Percentiles rank a stretch among this genome's conserved stretches.
phyloP scores from a whole-genome alignment of 2,113 vertebrate species.

The Abramis brama region DNA sequence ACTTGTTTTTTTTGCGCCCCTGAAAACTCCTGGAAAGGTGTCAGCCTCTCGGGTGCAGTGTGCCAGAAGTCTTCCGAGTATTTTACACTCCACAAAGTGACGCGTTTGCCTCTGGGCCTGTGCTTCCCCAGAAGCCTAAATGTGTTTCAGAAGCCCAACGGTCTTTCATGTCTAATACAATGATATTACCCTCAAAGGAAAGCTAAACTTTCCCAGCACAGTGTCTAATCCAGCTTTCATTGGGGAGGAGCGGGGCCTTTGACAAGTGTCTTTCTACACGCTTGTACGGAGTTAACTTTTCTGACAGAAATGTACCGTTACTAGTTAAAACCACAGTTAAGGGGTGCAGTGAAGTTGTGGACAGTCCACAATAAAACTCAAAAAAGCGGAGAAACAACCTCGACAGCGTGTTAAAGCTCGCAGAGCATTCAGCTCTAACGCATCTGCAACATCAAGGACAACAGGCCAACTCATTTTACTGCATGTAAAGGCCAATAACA shows the following conservation, averaged over 20 bases:
- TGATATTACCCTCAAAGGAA: slow-evolving; percentile 66
- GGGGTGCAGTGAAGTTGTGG: not conserved
- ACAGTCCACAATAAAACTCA: not conserved
- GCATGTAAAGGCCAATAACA: slow-evolving; percentile 40
- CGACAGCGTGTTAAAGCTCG: slow-evolving; percentile 10
- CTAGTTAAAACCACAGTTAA: not conserved
- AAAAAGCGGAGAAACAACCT: not conserved
- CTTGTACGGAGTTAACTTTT: slow-evolving; percentile 31
- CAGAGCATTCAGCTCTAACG: slow-evolving; percentile 23
- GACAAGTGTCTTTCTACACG: slow-evolving; percentile 38
- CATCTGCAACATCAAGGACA: slow-evolving; percentile 33
- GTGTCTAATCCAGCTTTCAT: slow-evolving; percentile 62
- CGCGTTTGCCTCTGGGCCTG: slow-evolving; percentile 60
- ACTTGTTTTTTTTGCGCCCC: slow-evolving; percentile 11
- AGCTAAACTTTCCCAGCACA: slow-evolving; percentile 65
- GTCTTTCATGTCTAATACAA: slow-evolving; percentile 67
- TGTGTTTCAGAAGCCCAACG: slow-evolving; percentile 63
- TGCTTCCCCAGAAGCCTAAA: slow-evolving; percentile 64
- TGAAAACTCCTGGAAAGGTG: slow-evolving; percentile 52
- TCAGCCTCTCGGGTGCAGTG: slow-evolving; percentile 45
- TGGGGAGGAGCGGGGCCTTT: slow-evolving; percentile 36
- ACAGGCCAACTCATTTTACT: slow-evolving; percentile 36
- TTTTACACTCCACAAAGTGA: slow-evolving; percentile 63
- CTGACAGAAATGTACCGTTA: not conserved
- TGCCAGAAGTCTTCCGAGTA: slow-evolving; percentile 48